phyloP scores from a whole-genome alignment of 2,888 invertebrate genomes.

The Dendrolimus houi region DNA sequence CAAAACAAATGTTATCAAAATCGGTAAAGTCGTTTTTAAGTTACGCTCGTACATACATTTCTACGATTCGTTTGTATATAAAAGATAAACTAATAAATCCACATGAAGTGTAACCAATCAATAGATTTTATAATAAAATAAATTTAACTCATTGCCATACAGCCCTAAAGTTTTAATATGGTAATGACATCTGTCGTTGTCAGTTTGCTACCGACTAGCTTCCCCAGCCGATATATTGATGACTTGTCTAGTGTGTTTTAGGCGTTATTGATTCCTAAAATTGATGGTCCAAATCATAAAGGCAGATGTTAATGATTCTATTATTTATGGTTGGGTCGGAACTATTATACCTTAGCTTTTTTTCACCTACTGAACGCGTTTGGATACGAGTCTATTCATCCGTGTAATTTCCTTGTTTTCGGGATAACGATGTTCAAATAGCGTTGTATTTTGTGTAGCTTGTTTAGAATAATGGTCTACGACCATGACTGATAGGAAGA shows the following conservation, averaged over 20 bases:
- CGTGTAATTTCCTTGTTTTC: constrained; percentile 16
- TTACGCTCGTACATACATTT: no score
- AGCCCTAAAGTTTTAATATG: no score
- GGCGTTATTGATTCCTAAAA: constrained; percentile 34
- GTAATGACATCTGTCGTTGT: no score
- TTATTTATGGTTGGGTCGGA: constrained; percentile 63
- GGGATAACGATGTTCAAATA: neutral
- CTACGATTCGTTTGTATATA: no score
- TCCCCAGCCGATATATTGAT: neutral
- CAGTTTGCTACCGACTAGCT: no score
- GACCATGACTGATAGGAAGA: neutral
- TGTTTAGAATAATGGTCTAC: neutral
- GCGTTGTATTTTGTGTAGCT: neutral
- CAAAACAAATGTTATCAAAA: no score
- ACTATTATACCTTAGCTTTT: constrained; percentile 42
- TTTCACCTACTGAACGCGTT: constrained; percentile 20
- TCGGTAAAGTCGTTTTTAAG: no score
- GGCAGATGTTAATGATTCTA: constrained; percentile 75
- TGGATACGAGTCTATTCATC: constrained; percentile 16
- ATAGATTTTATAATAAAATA: no score
- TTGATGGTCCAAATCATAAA: constrained; percentile 58
- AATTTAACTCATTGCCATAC: no score
- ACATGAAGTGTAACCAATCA: no score
- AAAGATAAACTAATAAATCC: no score
- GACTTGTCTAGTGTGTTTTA: neutral